These are phyloP conservation scores for silkworm (Bombyx mori) DNA, from an alignment of 1,140 invertebrate genomes.

Conservation along the genomic window DNA sequence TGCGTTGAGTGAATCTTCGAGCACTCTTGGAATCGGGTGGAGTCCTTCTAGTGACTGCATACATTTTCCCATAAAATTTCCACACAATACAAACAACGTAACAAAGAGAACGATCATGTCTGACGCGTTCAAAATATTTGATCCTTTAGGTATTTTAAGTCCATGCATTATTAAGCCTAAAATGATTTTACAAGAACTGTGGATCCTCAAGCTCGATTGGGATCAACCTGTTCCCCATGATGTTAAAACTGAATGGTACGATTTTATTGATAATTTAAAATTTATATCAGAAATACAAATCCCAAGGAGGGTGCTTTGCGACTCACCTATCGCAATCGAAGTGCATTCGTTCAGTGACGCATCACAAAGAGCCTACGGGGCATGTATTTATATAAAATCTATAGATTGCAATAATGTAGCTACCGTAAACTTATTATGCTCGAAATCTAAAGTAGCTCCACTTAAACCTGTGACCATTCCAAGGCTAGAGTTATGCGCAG, in stretches of 20 bases:
- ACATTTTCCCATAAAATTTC: constrained; percentile 17
- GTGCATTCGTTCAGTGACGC: constrained; percentile 16
- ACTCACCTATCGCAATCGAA: constrained; percentile 1
- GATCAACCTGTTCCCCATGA: constrained; percentile 19
- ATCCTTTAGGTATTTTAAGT: constrained; percentile 43
- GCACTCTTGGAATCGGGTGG: constrained; percentile 27
- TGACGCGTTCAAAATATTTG: constrained; percentile 17
- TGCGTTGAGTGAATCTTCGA: constrained; percentile 23
- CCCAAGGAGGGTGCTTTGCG: constrained; percentile 6
- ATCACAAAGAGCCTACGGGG: constrained; percentile 8
- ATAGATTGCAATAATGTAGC: not conserved
- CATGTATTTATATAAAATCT: constrained; percentile 15
- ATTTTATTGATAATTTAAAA: constrained; percentile 7
- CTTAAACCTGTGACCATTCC: constrained; percentile 31
- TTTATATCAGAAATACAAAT: constrained; percentile 6
- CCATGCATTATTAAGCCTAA: constrained; percentile 26
- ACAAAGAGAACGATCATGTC: constrained; percentile 54
- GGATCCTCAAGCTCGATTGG: constrained; percentile 28
- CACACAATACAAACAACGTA: not conserved
- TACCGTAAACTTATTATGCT: constrained; percentile 15
- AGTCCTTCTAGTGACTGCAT: constrained; percentile 15
- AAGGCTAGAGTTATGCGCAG: constrained; percentile 33
- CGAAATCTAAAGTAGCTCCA: constrained; percentile 40
- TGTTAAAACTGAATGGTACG: constrained; percentile 11
- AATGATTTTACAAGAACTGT: constrained; percentile 39